Percentiles rank a stretch among this genome's conserved stretches.
These are phyloP conservation scores for Stenolophus ochropezus DNA, from an alignment of 2,888 invertebrate species.

Conservation along the genomic window DNA sequence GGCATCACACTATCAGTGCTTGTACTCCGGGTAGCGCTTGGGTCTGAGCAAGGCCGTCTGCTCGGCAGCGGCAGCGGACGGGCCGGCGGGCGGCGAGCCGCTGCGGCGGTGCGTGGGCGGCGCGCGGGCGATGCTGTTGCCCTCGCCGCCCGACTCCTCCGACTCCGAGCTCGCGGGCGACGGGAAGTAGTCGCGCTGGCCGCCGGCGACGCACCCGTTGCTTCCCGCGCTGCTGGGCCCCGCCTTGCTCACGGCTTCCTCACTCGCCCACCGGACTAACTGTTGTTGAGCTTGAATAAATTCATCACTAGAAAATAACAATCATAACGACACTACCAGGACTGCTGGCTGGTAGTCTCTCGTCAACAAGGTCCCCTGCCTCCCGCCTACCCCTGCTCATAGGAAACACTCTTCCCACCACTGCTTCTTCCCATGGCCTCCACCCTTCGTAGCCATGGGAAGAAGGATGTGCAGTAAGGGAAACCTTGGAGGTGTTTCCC, in stretches of 20 bases:
- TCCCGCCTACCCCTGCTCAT: too few species aligned
- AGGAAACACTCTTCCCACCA: too few species aligned
- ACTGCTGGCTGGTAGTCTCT: constrained; percentile 64
- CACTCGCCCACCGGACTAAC: constrained; percentile 96
- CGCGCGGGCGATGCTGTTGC: constrained; percentile 70
- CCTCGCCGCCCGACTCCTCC: constrained; percentile 76
- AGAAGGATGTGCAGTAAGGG: too few species aligned
- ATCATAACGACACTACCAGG: constrained; percentile 82
- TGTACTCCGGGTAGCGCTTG: constrained; percentile 84
- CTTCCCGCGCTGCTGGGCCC: constrained; percentile 63
- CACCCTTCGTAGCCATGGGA: too few species aligned
- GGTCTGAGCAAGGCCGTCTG: constrained; percentile 70
- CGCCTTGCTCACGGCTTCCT: constrained; percentile 78
- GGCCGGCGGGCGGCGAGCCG: constrained; percentile 69
- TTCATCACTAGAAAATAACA: constrained; percentile 96
- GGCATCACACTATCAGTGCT: constrained; percentile 79
- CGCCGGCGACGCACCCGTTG: constrained; percentile 72
- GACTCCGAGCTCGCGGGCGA: constrained; percentile 75
- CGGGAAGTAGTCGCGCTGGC: constrained; percentile 77
- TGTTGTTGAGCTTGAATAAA: constrained; percentile 98
- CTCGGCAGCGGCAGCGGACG: constrained; percentile 69
- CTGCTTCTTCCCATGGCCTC: too few species aligned
- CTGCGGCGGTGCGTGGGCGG: constrained; percentile 70
- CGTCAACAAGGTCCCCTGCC: too few species aligned
- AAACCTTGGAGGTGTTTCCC: too few species aligned